These are phyloP conservation scores for Dromaius novaehollandiae DNA, from an alignment of 2,113 vertebrate species.

Conservation along the genomic window DNA sequence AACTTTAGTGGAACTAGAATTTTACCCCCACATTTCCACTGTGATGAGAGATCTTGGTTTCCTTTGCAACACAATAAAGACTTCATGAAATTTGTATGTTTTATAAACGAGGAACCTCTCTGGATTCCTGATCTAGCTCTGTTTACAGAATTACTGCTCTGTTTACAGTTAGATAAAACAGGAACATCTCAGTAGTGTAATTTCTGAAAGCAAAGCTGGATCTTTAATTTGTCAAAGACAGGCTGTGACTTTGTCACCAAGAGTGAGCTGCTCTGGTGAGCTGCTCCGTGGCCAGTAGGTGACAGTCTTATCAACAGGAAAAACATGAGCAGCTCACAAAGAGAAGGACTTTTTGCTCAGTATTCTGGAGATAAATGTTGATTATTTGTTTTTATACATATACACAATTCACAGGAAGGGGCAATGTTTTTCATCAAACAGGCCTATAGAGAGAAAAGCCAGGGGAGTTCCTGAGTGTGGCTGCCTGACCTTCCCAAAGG, in stretches of 20 bases:
- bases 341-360: neutral
- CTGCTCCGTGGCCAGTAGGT: conserved; percentile 20
- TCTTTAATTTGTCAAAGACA: neutral
- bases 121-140: neutral
- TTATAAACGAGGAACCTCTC: neutral
- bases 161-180: neutral
- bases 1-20: neutral
- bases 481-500: neutral
- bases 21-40: neutral
- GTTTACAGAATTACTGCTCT: neutral
- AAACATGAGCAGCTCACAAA: neutral
- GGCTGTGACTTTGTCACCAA: neutral
- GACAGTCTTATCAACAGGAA: conserved; percentile 53
- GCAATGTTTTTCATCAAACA: neutral
- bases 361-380: neutral
- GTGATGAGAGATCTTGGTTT: neutral
- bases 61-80: neutral
- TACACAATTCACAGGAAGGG: neutral
- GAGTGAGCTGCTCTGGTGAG: neutral
- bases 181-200: neutral
- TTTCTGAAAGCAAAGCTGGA: neutral
- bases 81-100: neutral
- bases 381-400: neutral
- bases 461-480: neutral
- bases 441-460: neutral